Evolutionary conservation across 2,113 vertebrate genomes (phyloP).

Genomic region (Marcusenius ussheri): DNA sequence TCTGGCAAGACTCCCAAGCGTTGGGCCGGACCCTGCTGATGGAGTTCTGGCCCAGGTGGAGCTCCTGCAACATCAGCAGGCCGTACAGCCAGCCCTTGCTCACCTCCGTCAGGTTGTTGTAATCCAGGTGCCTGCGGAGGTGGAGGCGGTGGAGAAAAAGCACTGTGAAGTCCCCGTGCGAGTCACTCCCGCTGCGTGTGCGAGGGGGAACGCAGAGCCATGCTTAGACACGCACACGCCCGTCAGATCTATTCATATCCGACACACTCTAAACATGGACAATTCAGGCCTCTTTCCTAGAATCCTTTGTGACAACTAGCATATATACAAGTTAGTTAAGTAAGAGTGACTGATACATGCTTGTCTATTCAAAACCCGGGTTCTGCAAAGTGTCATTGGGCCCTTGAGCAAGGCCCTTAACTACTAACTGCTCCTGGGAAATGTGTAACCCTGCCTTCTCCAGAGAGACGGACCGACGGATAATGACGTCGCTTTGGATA

Average conservation of each 20-base stretch:
- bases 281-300: not conserved
- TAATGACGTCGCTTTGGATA: not conserved
- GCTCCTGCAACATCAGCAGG: constrained; percentile 82
- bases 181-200: not conserved
- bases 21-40: constrained; percentile 84
- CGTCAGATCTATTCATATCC: not conserved
- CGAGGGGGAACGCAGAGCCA: not conserved
- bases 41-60: constrained; percentile 88
- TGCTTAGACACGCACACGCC: not conserved
- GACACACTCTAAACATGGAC: not conserved
- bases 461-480: too few species aligned
- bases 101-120: constrained; percentile 93
- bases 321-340: not conserved
- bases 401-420: not conserved
- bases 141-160: not conserved
- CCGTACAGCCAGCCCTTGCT: constrained; percentile 96
- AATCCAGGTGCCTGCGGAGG: constrained; percentile 79
- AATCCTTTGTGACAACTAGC: not conserved
- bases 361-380: not conserved
- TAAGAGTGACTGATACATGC: not conserved
- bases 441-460: not conserved
- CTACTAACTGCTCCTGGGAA: not conserved
- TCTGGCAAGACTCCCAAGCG: constrained; percentile 97
- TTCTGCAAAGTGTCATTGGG: not conserved
- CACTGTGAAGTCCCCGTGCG: not conserved